phyloP scores from a whole-genome alignment of 2,113 vertebrate genomes.

The Aphelocoma coerulescens region DNA sequence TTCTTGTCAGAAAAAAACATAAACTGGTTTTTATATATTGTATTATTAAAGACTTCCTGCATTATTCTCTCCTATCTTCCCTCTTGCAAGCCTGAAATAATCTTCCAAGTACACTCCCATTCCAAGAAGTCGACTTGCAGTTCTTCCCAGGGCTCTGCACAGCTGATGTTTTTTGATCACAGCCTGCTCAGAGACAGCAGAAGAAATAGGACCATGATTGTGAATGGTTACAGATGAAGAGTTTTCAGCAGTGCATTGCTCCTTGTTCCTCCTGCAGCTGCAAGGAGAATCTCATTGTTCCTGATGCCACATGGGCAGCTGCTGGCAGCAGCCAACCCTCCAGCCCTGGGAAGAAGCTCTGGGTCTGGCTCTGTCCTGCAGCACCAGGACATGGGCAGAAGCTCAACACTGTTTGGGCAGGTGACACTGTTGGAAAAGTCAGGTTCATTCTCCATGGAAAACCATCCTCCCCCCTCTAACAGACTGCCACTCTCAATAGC shows the following conservation, averaged over 20 bases:
- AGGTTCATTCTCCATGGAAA: neutral
- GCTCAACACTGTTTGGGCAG: neutral
- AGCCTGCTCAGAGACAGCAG: neutral
- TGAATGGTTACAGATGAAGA: neutral
- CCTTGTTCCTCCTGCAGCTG: neutral
- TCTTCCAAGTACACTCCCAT: neutral
- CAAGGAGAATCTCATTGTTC: neutral
- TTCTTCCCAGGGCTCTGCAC: neutral
- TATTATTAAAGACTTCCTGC: neutral
- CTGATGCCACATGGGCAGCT: neutral
- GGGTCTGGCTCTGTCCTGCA: neutral
- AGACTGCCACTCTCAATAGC: neutral
- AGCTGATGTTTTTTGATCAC: neutral
- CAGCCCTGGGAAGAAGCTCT: neutral
- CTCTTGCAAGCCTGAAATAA: neutral
- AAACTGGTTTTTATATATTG: neutral
- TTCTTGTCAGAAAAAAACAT: neutral
- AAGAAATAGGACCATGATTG: neutral
- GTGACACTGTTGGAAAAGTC: neutral
- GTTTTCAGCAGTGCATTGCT: neutral
- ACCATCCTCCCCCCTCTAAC: neutral
- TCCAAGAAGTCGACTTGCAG: neutral
- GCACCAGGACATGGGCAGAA: accelerated
- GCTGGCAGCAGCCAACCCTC: neutral
- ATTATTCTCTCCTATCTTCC: neutral